Conservation (phyloP, 2,797 vertebrate genomes). For the Kryptopterus vitreolus region DNA sequence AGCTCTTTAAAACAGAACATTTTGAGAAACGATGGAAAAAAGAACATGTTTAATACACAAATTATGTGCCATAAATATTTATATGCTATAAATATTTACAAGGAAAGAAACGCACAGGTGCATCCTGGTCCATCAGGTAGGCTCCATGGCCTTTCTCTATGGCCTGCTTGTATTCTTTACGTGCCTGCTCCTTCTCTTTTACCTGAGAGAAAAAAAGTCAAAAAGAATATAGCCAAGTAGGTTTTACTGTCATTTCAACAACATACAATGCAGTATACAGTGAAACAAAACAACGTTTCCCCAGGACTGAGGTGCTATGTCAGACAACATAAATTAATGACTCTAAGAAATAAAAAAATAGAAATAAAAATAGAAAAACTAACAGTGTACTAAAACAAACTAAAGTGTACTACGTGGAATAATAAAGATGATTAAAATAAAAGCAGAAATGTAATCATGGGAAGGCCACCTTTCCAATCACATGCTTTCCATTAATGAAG, state of each 20-base stretch:
- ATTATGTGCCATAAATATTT: too few relatives aligned
- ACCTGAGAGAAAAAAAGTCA: conserved; percentile 68
- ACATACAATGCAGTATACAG: too few relatives aligned
- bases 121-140: conserved; percentile 90
- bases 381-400: too few relatives aligned
- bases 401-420: not conserved
- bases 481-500: conserved; percentile 87
- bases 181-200: conserved; percentile 84
- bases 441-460: not conserved
- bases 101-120: conserved; percentile 70
- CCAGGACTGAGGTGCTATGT: too few relatives aligned
- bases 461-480: conserved; percentile 81
- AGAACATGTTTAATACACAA: not conserved
- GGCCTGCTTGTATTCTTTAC: conserved; percentile 78
- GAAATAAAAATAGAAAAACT: too few relatives aligned
- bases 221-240: not conserved
- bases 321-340: too few relatives aligned
- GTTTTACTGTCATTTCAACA: too few relatives aligned
- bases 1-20: not conserved
- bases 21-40: not conserved
- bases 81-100: not conserved
- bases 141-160: conserved; percentile 81
- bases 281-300: too few relatives aligned
- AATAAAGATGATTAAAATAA: not conserved
- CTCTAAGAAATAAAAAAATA: too few relatives aligned